These are phyloP conservation scores for Ashinkailepas kermadecensis DNA, from an alignment of 2,888 invertebrate genomes.

Conservation along the genomic window DNA sequence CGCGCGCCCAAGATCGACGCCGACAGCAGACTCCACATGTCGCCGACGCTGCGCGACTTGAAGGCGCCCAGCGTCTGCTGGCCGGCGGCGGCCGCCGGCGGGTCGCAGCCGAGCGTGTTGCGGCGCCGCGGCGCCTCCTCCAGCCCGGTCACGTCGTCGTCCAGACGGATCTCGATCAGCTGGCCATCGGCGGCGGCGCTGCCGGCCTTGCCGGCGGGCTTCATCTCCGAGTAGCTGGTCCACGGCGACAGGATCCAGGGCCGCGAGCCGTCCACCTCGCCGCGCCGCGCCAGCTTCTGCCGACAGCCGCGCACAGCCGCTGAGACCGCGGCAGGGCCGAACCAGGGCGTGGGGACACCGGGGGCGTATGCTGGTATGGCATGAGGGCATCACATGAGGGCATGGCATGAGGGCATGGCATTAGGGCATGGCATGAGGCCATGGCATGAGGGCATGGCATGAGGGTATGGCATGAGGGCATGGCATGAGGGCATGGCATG, in stretches of 20 bases:
- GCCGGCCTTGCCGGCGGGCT: not conserved
- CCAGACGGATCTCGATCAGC: conserved; percentile 12
- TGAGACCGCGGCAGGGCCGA: too few relatives aligned
- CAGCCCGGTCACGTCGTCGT: not conserved
- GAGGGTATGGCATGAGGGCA: too few relatives aligned
- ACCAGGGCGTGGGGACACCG: too few relatives aligned
- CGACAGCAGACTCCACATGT: conserved; percentile 19
- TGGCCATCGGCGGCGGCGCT: not conserved
- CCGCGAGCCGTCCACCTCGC: conserved; percentile 19
- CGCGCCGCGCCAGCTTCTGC: conserved; percentile 12
- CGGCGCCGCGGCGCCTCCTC: conserved; percentile 6
- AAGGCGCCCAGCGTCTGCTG: not conserved
- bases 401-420: too few relatives aligned
- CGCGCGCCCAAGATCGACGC: not conserved
- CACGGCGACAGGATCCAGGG: conserved; percentile 4
- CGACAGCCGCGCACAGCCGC: not conserved
- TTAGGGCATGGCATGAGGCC: too few relatives aligned
- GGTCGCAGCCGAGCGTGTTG: conserved; percentile 19
- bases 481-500: too few relatives aligned
- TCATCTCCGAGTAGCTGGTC: conserved; percentile 5
- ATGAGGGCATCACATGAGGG: too few relatives aligned
- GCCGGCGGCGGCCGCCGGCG: not conserved
- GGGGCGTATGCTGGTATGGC: too few relatives aligned
- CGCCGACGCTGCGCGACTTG: conserved; percentile 21
- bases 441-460: too few relatives aligned